Evolutionary conservation across 2,113 vertebrate species (phyloP), one percentile per base, ranked within the genome.

Genomic region (Syrmaticus mikado): DNA sequence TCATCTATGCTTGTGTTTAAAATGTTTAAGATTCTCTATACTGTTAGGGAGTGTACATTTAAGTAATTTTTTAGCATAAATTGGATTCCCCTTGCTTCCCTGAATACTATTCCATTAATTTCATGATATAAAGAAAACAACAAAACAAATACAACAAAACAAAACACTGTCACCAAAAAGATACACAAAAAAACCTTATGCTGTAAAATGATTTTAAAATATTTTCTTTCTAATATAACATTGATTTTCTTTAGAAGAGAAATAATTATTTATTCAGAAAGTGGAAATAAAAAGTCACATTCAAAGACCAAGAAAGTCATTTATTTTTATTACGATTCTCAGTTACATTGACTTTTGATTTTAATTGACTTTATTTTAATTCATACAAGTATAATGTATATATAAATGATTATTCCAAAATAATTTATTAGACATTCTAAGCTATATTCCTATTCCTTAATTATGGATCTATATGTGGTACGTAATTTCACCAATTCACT

Each of bases 121-220:
- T 50, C 53, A 4, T 10, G 34, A 36, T 4, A 65, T 70, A 48
- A 34, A 16, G 12, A 48, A 28, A 57, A 45, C 13, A 46, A 46
- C 45, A 46, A 19, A 46, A 46, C 6, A 17, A 32, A 72, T 5
- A 32, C 24, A 20, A 15, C 3, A 11, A 8, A 68, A 10, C 18
- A 53, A 3, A 57, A 43, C 11, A 14, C 12, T 36, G 36, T 10
- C 4, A 2, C 2, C 0, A 1, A 8, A 64, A 38, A 32, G 20
- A 2, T 28, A 57, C 38, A 8, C 19, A 32, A 41, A 61, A n/a
- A 66, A 50, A 16, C 8, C 2, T 40, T 70, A 3, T 27, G 22
- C 28, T 58, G 3, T 43, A 8, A 19, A 52, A 66, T 62, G 10
- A 7, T 27, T 27, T 7, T 68, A 73, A 41, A 32, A 46, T 6